Conservation (phyloP, 2,113 vertebrate genomes). For the Thunnus thynnus region DNA sequence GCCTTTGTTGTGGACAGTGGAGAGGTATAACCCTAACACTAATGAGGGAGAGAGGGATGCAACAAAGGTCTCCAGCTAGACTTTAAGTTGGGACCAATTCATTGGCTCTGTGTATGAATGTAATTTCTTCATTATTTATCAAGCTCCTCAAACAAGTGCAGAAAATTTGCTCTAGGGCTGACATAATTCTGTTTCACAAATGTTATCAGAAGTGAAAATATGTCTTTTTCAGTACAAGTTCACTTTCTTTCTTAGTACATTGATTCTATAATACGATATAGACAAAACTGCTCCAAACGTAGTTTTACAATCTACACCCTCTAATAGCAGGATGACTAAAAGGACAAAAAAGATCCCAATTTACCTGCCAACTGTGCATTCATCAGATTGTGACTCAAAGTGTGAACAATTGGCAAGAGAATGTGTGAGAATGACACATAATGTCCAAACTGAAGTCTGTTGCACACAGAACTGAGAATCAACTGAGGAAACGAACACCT, state of each 20-base stretch:
- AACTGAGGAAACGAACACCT: conserved; percentile 56
- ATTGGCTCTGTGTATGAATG: background rate
- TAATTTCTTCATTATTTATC: background rate
- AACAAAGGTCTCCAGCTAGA: too few species aligned
- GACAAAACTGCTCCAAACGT: background rate
- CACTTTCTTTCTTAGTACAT: background rate
- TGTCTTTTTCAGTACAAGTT: background rate
- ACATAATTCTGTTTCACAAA: conserved; percentile 1
- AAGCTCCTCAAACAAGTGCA: background rate
- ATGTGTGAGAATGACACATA: conserved; percentile 27
- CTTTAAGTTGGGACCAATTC: background rate
- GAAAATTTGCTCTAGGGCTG: background rate
- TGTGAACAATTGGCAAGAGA: conserved; percentile 21
- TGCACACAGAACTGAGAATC: conserved; percentile 40
- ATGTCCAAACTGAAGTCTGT: conserved; percentile 12
- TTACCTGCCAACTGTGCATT: conserved; percentile 21
- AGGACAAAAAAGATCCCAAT: background rate
- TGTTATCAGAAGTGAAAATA: background rate
- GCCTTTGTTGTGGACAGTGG: too few species aligned
- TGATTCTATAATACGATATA: conserved; percentile 15
- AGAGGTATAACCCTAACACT: too few species aligned
- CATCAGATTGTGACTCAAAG: conserved; percentile 5
- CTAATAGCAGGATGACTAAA: background rate
- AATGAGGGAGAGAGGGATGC: too few species aligned
- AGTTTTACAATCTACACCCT: background rate